Conservation (phyloP, 2,888 invertebrate genomes). For the Scrobipalpa atriplicella region DNA sequence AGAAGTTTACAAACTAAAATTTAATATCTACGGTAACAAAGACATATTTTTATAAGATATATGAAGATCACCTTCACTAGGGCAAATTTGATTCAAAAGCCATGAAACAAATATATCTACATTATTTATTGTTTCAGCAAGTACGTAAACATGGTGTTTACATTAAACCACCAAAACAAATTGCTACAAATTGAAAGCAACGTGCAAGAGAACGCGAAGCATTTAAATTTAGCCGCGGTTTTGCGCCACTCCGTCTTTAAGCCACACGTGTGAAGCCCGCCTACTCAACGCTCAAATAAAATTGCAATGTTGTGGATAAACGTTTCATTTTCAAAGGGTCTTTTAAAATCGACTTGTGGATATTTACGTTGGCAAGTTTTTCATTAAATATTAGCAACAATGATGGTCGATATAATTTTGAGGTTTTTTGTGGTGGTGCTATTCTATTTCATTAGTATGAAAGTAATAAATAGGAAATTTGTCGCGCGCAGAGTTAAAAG, state of each 20-base stretch:
- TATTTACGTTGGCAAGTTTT: too few species aligned
- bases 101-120: not conserved
- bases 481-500: too few species aligned
- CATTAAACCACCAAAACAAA: slow-evolving; percentile 31
- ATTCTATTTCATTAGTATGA: too few species aligned
- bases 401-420: slow-evolving; percentile 1
- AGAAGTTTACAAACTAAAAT: not conserved
- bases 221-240: slow-evolving; percentile 40
- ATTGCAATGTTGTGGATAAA: slow-evolving; percentile 11
- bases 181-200: slow-evolving; percentile 36
- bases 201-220: slow-evolving; percentile 36
- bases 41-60: too few species aligned
- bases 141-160: slow-evolving; percentile 20
- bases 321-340: not conserved
- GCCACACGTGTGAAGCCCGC: slow-evolving; percentile 28
- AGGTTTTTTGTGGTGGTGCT: not conserved
- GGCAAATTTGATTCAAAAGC: not conserved
- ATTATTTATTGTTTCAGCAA: not conserved
- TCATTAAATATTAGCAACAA: not conserved
- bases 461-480: too few species aligned
- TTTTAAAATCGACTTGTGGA: not conserved
- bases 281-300: slow-evolving; percentile 24
- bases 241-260: slow-evolving; percentile 33
- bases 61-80: not conserved
- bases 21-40: not conserved